Percentiles rank a stretch among this genome's conserved stretches.
These are phyloP conservation scores for Momotus momota DNA, from an alignment of 2,797 vertebrate genomes.

Conservation along the genomic window DNA sequence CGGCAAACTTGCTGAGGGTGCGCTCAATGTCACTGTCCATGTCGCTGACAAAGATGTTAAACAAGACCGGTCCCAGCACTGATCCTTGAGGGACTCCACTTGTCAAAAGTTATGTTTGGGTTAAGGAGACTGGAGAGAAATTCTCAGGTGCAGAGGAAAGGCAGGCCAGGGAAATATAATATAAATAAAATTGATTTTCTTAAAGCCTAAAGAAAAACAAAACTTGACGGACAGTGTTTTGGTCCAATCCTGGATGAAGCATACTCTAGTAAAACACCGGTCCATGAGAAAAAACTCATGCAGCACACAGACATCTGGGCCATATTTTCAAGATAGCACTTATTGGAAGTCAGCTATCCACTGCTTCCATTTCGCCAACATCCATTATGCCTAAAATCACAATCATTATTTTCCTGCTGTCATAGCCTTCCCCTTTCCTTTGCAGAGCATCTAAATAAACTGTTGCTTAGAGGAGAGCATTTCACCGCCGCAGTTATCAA, in stretches of 20 bases:
- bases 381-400: background rate
- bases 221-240: background rate
- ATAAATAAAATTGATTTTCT: background rate
- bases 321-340: background rate
- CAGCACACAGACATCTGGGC: background rate
- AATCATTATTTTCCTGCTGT: background rate
- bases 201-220: background rate
- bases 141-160: background rate
- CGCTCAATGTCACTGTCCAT: no score
- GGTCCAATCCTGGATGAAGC: background rate
- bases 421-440: background rate
- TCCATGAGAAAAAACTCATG: background rate
- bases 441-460: background rate
- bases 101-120: background rate
- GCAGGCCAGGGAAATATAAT: background rate
- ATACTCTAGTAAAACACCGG: background rate
- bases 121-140: background rate
- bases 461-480: background rate
- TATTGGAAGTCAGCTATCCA: background rate
- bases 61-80: no score
- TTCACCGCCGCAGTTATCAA: background rate
- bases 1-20: no score
- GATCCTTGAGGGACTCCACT: no score
- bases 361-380: background rate
- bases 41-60: no score